Base-by-base conservation (phyloP, 2,888 invertebrate genomes). In the Polydesmus complanatus region DNA sequence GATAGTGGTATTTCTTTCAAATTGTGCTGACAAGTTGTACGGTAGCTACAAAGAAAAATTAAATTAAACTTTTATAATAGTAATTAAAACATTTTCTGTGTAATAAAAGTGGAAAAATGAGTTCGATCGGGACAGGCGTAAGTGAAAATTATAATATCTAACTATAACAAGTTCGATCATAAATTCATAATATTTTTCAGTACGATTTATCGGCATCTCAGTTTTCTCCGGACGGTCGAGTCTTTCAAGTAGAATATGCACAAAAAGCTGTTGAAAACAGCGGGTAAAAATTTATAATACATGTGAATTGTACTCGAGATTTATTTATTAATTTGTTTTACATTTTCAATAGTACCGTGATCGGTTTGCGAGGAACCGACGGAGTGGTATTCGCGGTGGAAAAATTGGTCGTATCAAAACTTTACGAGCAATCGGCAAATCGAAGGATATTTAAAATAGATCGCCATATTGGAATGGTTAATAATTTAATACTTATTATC, bases 191-290 rank as follows among this genome's bases (percentile, higher is more conserved):
- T 62, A 22, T 27, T 8, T 37, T 57, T 25, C 27, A 95, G 93
- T 99, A 99, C 74, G 98, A 99, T 82, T 81, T 99, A 70, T 97
- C 97, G 63, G 98, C 98, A n/a, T 95, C 98, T 51, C 98, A 98
- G 80, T 98, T 98, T 78, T 98, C 97, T 1, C 98, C 98, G 1
- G 98, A 98, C 74, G 98, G 98, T 11, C 81, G 97, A 68, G 97
- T 99, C 47, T 98, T 98, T 76, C 98, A 98, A 83, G 94, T 99
- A 1, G 98, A 99, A 79, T 99, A 99, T 78, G 98, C 98, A 2
- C 88, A 88, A 60, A 99, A 99, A 78, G 98, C 98, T 2, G 97
- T 99, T 1, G 98, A 99, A 77, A 92, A 91, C 72, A 91, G 93
- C 72, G 95, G 96, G 82, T 82, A 73, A 71, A 78, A n/a, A n/a